Base-by-base conservation (phyloP, 2,888 invertebrate genomes). In the Nowickia ferox region DNA sequence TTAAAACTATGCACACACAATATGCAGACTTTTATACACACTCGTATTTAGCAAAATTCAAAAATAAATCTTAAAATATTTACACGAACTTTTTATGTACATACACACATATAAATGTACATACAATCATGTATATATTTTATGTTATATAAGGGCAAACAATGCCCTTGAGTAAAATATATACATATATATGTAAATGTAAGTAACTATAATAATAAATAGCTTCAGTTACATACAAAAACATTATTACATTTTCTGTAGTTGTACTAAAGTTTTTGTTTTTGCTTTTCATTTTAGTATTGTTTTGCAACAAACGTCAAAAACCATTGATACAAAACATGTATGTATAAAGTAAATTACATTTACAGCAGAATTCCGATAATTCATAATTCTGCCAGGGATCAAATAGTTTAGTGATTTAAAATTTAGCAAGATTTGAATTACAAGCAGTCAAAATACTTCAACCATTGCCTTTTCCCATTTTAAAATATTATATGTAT, bases 121-220 rank as follows among this genome's bases (percentile, higher is more conserved):
- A 2, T 53, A 11, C 19, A 17, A 2, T 17, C 53, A 53, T 61
- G 38, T 17, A 19, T 44, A 11, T 13, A 8, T 65, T 61, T 42
- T 51, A 3, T 15, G 8, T 53, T 17, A 44, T 76, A 38, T 79
- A 61, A 68, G 30, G 30, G 6, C 53, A 77, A 72, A 77, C 68
- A 84, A 77, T 81, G 55, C 84, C 80, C 80, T 66, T 61, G 84
- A 78, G 84, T 77, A 48, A 74, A 81, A 77, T 84, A 30, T 6
- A 0, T 84, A 30, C 1, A 0, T 30, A 30, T 80, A 57, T 61
- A 74, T 79, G 75, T 71, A 81, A 68, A 77, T 81, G 48, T 84
- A 69, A 74, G 65, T 77, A 81, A 78, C 65, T 76, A 65, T 63
- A 81, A 66, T 48, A 66, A 61, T 68, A 59, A 80, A 65, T 53